A percentile compares a stretch with the other conserved stretches of the same genome.
Conservation (phyloP, 2,797 vertebrate genomes). For the Lithobates sylvaticus region DNA sequence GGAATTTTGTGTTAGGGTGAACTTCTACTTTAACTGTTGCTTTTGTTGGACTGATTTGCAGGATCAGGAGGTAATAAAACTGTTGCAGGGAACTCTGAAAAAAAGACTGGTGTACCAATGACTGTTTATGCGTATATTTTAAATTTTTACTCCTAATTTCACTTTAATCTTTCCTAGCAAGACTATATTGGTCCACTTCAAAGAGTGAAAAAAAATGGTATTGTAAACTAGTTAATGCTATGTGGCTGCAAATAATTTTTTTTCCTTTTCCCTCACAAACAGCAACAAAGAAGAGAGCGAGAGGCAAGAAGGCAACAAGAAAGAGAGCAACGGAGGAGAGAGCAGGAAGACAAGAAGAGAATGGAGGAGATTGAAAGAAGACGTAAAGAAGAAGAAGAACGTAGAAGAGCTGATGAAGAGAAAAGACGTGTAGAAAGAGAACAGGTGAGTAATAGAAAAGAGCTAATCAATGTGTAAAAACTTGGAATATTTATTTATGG, state of each 20-base stretch:
- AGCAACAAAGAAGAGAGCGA: conserved; percentile 95
- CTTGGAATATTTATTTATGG: neutral
- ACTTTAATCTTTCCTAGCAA: too few species aligned
- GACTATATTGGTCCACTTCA: too few species aligned
- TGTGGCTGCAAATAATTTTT: neutral
- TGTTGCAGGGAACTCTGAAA: too few species aligned
- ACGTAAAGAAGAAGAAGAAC: conserved; percentile 94
- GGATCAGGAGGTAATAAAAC: too few species aligned
- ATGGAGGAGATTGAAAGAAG: conserved; percentile 93
- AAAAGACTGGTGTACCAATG: too few species aligned
- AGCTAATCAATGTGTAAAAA: neutral
- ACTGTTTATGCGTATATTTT: too few species aligned
- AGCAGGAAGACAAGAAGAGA: conserved; percentile 94
- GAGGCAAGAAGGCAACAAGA: conserved; percentile 95
- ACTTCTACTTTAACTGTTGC: too few species aligned
- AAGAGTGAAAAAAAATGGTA: too few species aligned
- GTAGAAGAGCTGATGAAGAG: conserved; percentile 92
- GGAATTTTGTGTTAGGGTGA: too few species aligned
- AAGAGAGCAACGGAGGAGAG: conserved; percentile 90
- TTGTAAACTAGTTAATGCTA: too few species aligned
- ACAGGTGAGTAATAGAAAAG: conserved; percentile 79
- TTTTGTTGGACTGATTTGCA: too few species aligned
- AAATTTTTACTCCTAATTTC: too few species aligned
- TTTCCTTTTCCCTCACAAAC: neutral
- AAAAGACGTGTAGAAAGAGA: conserved; percentile 94